Evolutionary conservation across 2,113 vertebrate genomes (phyloP), one percentile per base, ranked within the genome.

Genomic region (Ptilonorhynchus violaceus): DNA sequence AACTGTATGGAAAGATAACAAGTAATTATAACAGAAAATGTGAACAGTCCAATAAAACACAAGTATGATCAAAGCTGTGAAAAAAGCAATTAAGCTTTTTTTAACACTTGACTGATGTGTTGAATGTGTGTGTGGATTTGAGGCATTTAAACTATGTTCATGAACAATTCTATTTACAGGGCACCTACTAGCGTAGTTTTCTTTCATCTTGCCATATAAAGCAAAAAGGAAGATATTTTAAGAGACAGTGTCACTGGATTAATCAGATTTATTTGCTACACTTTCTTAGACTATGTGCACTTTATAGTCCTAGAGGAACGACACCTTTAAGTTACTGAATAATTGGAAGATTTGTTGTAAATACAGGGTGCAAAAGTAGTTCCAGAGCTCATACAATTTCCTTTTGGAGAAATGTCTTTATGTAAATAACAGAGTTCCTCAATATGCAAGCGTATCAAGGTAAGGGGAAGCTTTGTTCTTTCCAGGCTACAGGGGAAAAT

Each of bases 11-110:
- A 92, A 86, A 84, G 63, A 89, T 85, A 92, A 87, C 39, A 78
- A 93, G 78, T 44, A 55, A 84, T 95, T 91, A 78, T 74, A 80
- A 80, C 47, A 85, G 64, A 92, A 89, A 73, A 96, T 14, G 42
- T 35, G 59, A 95, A 73, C 81, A 80, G 81, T 73, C 74, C 81
- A 80, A 33, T 83, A 80, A 92, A 88, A 76, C 63, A 47, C 53
- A 83, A 93, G 52, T 80, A 83, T 41, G 89, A 94, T 88, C 85
- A 95, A 95, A 96, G 91, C 70, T 55, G 75, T 50, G 87, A 83
- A 89, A 89, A 96, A 96, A 85, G 59, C 79, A 95, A 89, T 79
- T 93, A 91, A 95, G 62, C 70, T 93, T 70, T 94, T 94, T 94
- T 91, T 94, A 91, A 93, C 89, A 91, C 64, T 94, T 94, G 80